These are phyloP conservation scores for Strigops habroptila DNA, from an alignment of 2,113 vertebrate species.

Conservation along the genomic window DNA sequence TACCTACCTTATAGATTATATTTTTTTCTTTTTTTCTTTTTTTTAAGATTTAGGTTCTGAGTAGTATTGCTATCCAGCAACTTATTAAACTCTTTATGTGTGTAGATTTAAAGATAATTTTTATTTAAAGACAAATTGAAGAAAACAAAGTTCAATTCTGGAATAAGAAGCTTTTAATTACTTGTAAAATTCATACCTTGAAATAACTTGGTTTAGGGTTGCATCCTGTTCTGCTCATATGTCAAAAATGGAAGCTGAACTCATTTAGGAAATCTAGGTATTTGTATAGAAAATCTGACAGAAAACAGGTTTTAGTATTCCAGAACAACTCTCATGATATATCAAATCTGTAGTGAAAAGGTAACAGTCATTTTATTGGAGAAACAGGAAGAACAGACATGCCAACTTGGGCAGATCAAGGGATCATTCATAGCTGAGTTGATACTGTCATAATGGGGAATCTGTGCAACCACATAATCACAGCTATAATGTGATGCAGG, in stretches of 20 bases:
- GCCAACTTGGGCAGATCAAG: background rate
- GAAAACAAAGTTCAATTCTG: background rate
- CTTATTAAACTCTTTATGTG: background rate
- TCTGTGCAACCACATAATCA: background rate
- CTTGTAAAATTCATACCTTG: background rate
- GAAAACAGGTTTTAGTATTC: background rate
- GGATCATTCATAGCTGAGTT: background rate
- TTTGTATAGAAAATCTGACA: background rate
- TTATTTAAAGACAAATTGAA: background rate
- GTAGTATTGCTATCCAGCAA: background rate
- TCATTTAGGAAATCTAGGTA: background rate
- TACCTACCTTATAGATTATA: background rate
- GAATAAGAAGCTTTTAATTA: background rate
- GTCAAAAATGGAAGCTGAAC: background rate
- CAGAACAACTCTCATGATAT: background rate
- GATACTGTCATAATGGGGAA: background rate
- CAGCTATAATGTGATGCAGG: background rate
- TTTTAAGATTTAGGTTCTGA: background rate
- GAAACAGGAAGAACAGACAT: background rate
- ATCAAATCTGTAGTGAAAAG: background rate
- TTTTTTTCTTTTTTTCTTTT: background rate
- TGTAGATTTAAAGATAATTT: background rate
- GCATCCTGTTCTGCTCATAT: background rate
- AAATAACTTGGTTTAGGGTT: background rate
- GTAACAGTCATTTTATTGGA: background rate